Percentiles rank a stretch among this genome's conserved stretches.
phyloP scores from a whole-genome alignment of 2,113 vertebrate genomes.

The Saguinus imperator region DNA sequence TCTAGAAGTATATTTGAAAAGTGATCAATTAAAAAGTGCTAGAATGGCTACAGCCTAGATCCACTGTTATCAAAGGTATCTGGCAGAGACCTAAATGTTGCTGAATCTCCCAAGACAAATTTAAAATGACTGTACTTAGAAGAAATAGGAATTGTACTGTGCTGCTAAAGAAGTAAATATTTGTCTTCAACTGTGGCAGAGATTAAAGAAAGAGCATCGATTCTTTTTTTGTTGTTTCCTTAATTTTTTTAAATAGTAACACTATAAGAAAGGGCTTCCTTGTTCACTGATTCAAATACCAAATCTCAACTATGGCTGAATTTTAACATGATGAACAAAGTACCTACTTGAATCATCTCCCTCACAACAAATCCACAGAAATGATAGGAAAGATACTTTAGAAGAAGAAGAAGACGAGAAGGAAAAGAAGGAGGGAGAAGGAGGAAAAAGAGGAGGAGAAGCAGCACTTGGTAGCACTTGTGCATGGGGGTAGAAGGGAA shows the following conservation, averaged over 20 bases:
- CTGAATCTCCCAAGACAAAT: slow-evolving; percentile 23
- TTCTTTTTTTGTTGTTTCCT: not conserved
- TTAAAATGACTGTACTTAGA: not conserved
- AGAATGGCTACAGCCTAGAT: slow-evolving; percentile 21
- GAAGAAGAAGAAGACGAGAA: not conserved
- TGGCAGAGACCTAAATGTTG: slow-evolving; percentile 25
- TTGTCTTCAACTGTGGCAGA: not conserved
- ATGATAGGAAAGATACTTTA: not conserved
- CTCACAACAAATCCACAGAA: not conserved
- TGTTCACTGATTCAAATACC: not conserved
- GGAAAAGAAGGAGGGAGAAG: not conserved
- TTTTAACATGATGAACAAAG: not conserved
- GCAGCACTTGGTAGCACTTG: not conserved
- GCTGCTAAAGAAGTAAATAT: slow-evolving; percentile 41
- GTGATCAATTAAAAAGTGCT: slow-evolving; percentile 40
- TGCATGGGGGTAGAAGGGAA: accelerated
- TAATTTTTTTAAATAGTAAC: not conserved
- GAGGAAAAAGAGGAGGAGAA: not conserved
- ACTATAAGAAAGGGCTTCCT: not conserved
- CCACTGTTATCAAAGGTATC: slow-evolving; percentile 1
- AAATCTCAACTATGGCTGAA: not conserved
- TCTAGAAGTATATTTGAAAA: slow-evolving; percentile 46
- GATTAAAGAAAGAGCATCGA: slow-evolving; percentile 32
- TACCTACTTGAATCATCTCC: not conserved
- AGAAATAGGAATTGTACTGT: not conserved